Base-by-base conservation (phyloP, 2,113 vertebrate species). In the Nibea albiflora region DNA sequence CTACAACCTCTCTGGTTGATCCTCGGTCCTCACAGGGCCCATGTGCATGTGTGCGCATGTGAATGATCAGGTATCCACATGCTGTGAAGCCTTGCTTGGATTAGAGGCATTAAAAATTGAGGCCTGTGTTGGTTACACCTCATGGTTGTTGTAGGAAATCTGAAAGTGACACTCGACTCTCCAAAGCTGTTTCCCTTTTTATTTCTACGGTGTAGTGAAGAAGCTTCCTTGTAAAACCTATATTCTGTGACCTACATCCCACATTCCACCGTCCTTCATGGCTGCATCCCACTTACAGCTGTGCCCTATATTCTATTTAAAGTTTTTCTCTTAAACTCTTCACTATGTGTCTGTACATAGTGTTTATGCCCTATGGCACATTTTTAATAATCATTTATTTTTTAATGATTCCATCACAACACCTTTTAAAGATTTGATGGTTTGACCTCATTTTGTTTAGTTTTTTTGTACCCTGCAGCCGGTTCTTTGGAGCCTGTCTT, bases 141-240 rank as follows among this genome's bases (percentile, higher is more conserved):
- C 16, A 11, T 4, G 53, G 57, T 57, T 52, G 65, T 72, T 47
- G 46, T 65, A 24, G 42, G 28, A 76, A 64, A 74, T 66, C 44
- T 58, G 73, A 80, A 90, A 86, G 80, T 83, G 79, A 83, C 47
- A 68, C 60, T 54, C 74, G 68, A 68, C 56, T 84, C 15, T 7
- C 14, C 39, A 22, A 53, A 35, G 52, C 65, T 17, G 16, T 39
- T n/a, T 11, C 66, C 66, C 28, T 42, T 50, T 39, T 60, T 16
- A 42, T 42, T 31, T 24, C 64, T 49, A 11, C 35, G 35, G 35
- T 20, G 22, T 10, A 16, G 44, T 49, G 8, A 31, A 14, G 61
- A 73, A 14, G n/a, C 20, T 39, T 17, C 39, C 16, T 5, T 8
- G 9, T 17, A 20, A 52, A 60, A 35, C 5, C 28, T 53, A 22